Conservation (phyloP, 2,797 vertebrate species). For the Lagocephalus sceleratus region DNA sequence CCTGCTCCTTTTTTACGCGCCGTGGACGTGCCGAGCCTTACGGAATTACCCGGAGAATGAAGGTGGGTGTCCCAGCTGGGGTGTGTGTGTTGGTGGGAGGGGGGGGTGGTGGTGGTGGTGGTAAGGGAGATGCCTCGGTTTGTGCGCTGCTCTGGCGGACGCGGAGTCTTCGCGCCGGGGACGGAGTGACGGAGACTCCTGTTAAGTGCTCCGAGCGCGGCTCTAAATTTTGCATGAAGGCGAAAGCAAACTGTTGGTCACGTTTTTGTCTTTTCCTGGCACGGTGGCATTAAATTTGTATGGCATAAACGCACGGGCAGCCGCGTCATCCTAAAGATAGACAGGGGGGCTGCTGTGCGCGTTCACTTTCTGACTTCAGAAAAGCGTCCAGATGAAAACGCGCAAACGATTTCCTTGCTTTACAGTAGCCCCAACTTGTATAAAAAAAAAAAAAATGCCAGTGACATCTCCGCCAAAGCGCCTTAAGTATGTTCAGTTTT, state of each 20-base stretch:
- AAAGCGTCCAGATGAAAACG: constrained; percentile 1
- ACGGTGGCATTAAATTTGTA: constrained; percentile 66
- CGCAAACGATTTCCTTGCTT: constrained; percentile 4
- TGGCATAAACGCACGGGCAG: constrained; percentile 40
- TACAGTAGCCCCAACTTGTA: constrained; percentile 48
- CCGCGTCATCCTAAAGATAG: constrained; percentile 29
- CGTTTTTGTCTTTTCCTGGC: constrained; percentile 61
- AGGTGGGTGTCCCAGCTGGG: constrained; percentile 66
- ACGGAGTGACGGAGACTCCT: constrained; percentile 28
- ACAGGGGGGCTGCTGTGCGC: constrained; percentile 24
- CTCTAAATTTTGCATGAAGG: constrained; percentile 69
- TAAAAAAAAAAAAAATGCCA: constrained; percentile 37
- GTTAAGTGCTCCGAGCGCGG: constrained; percentile 60
- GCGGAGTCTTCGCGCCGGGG: constrained; percentile 27
- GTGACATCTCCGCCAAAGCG: constrained; percentile 35
- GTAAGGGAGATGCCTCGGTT: constrained; percentile 26
- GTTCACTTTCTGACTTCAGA: constrained; percentile 44
- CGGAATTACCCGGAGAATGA: constrained; percentile 84
- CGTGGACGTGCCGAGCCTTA: constrained; percentile 65
- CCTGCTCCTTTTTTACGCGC: constrained; percentile 62
- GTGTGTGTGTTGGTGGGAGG: constrained; percentile 11
- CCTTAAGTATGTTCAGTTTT: constrained; percentile 18
- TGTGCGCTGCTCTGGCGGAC: constrained; percentile 25
- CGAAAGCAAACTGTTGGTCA: constrained; percentile 46
- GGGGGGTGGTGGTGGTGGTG: constrained; percentile 9